phyloP scores from a whole-genome alignment of 2,113 vertebrate species.

The Pitta sordida region DNA sequence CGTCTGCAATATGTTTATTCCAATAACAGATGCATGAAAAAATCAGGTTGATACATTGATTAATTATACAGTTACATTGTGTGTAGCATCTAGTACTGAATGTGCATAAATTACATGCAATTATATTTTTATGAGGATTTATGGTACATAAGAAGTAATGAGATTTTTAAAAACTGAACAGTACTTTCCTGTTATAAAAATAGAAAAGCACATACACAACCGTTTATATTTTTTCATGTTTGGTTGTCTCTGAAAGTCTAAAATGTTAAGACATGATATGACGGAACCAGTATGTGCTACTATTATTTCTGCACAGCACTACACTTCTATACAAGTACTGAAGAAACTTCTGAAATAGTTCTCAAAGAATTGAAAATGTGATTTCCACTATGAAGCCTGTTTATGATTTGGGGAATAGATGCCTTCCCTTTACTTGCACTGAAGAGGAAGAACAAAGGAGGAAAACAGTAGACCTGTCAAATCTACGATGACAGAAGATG shows the following conservation, averaged over 20 bases:
- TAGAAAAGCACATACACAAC: background rate
- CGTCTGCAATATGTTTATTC: background rate
- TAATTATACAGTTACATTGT: background rate
- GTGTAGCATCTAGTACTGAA: background rate
- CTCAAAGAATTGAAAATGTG: background rate
- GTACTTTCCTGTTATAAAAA: background rate
- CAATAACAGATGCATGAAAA: background rate
- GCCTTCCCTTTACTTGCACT: background rate
- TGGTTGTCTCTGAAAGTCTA: background rate
- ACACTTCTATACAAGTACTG: background rate
- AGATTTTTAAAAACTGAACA: background rate
- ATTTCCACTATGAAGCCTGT: background rate
- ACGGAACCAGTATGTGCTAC: background rate
- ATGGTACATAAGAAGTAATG: background rate
- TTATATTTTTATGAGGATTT: constrained; percentile 1
- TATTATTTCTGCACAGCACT: background rate
- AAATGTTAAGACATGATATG: background rate
- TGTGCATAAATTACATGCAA: background rate
- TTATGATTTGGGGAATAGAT: background rate
- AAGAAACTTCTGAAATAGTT: background rate
- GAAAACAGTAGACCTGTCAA: background rate
- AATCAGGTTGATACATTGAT: background rate
- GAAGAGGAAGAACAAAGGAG: background rate
- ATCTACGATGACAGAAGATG: background rate
- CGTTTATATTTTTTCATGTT: background rate